These are phyloP conservation scores for Stictonetta naevosa DNA, from an alignment of 2,113 vertebrate species.

Conservation along the genomic window DNA sequence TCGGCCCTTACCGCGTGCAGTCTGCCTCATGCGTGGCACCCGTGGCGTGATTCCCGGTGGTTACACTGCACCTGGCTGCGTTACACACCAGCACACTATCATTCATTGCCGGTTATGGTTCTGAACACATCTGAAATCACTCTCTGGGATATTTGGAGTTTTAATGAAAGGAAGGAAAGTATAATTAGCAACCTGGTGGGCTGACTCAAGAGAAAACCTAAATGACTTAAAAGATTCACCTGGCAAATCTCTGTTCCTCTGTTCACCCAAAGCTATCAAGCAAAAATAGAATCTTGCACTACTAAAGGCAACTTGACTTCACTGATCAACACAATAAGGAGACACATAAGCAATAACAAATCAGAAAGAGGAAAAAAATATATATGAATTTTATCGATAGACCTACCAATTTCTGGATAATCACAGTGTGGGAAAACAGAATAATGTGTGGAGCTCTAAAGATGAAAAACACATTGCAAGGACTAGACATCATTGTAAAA, in stretches of 20 bases:
- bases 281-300: neutral
- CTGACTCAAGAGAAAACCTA: neutral
- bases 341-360: neutral
- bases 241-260: neutral
- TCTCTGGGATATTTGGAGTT: neutral
- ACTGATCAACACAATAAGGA: neutral
- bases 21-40: neutral
- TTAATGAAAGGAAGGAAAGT: neutral
- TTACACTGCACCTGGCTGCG: neutral
- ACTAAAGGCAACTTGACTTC: neutral
- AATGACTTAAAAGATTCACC: neutral
- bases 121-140: neutral
- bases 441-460: neutral
- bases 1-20: neutral
- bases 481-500: neutral
- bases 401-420: neutral
- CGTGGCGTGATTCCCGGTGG: fast-evolving
- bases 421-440: neutral
- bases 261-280: neutral
- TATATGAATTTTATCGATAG: neutral
- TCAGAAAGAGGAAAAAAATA: neutral
- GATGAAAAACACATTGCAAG: slow-evolving; percentile 21
- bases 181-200: neutral
- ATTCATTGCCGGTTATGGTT: neutral
- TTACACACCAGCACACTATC: neutral